Evolutionary conservation across 2,797 vertebrate genomes (phyloP), one percentile per base, ranked within the genome.

Genomic region (Gymnodraco acuticeps): DNA sequence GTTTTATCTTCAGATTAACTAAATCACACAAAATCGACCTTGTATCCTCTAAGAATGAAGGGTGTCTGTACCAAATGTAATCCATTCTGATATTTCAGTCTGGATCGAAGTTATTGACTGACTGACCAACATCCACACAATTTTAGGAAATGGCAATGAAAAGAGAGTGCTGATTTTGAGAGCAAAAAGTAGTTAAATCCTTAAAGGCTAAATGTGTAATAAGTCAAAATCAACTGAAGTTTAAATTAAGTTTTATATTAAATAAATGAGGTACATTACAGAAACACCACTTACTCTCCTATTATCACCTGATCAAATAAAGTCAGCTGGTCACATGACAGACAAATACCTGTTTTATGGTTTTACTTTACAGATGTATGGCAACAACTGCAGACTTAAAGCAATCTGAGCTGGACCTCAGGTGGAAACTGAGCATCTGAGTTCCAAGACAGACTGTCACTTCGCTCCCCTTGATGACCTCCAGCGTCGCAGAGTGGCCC

Each of bases 351-450:
- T 27, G 27, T 27, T 5, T 27, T 5, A 27, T 27, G 4, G 4
- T 27, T 27, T 27, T 27, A 27, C 27, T 27, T 27, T 27, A 27
- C 67, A 68, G 55, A 61, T 19, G 16, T 8, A 10, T 4, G 48
- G 51, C 61, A 69, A 66, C 27, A 7, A 51, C 19, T 64, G 48
- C 48, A 64, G 8, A 53, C 38, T 27, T 59, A 64, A 70, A 23
- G 75, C 31, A 71, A 82, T 58, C 43, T 65, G 88, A 89, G 20
- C 46, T n/a, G 60, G 69, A 77, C 78, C 77, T 87, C 80, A 82
- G 79, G 70, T 86, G 78, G 78, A 51, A 75, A 47, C 60, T 19
- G 67, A 85, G 70, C 59, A n/a, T 82, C 81, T 81, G 65, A 47
- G 64, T 77, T 86, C 86, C 67, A 66, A 77, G 81, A 84, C 82